phyloP scores from a whole-genome alignment of 2,797 vertebrate genomes.

The Petrocephalus schoutedeni region DNA sequence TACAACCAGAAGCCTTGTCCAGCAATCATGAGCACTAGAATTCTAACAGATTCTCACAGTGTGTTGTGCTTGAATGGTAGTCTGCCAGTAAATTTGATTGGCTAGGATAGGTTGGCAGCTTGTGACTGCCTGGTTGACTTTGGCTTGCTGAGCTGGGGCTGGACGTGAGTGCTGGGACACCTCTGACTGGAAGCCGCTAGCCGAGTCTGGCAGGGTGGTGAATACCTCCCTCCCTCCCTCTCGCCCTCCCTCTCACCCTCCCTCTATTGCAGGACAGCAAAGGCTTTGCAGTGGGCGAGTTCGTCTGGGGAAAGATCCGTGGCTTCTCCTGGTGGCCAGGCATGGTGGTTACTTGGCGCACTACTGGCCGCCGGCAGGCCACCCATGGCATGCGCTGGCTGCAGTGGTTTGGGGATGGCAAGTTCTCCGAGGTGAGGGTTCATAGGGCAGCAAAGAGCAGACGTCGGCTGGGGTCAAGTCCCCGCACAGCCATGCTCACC shows the following conservation, averaged over 20 bases:
- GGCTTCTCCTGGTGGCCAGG: conserved; percentile 97
- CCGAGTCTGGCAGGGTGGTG: neutral
- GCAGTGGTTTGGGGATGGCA: conserved; percentile 93
- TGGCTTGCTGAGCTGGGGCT: neutral
- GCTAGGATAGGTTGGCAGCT: neutral
- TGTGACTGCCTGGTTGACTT: neutral
- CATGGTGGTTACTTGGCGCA: conserved; percentile 83
- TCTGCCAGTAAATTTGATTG: neutral
- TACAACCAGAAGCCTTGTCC: neutral
- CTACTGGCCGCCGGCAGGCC: conserved; percentile 79
- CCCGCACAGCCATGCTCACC: neutral
- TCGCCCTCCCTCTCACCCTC: neutral
- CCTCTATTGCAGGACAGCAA: conserved; percentile 69
- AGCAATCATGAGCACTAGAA: neutral
- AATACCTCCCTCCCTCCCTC: neutral
- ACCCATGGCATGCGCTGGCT: conserved; percentile 87
- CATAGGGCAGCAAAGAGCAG: conserved; percentile 6
- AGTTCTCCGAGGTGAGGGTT: conserved; percentile 86
- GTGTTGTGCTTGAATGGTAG: neutral
- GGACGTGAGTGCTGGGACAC: neutral
- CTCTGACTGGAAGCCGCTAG: neutral
- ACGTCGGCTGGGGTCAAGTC: neutral
- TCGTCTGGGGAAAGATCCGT: conserved; percentile 91
- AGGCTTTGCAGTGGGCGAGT: conserved; percentile 78
- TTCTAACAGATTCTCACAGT: neutral